These are phyloP conservation scores for Charadrius vociferus DNA, from an alignment of 2,113 vertebrate species.

Conservation along the genomic window DNA sequence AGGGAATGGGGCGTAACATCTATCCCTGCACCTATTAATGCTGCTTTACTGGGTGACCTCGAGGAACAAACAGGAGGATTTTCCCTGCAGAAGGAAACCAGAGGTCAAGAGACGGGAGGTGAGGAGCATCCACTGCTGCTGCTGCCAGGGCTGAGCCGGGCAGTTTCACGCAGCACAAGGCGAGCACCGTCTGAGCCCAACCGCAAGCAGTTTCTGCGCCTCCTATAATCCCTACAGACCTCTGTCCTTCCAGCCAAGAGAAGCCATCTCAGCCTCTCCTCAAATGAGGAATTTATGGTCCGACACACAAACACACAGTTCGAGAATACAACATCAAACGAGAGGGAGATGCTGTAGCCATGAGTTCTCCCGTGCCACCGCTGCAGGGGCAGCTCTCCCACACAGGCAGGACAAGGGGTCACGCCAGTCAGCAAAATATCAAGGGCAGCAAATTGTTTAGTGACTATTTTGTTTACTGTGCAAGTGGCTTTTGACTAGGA, in stretches of 20 bases:
- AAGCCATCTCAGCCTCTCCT: not conserved
- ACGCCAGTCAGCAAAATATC: not conserved
- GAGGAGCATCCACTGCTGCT: not conserved
- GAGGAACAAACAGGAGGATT: not conserved
- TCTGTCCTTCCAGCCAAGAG: not conserved
- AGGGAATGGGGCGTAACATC: accelerated
- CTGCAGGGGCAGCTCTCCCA: not conserved
- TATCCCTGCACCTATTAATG: not conserved
- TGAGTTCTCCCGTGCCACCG: accelerated
- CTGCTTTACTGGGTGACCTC: not conserved
- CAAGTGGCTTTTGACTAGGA: not conserved
- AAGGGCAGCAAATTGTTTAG: conserved; percentile 42
- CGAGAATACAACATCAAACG: accelerated
- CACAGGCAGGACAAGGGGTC: not conserved
- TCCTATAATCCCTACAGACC: not conserved
- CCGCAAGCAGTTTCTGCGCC: not conserved
- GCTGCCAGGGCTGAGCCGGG: not conserved
- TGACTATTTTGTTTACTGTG: conserved; percentile 15
- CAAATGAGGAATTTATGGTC: not conserved
- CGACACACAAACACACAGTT: not conserved
- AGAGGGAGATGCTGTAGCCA: not conserved
- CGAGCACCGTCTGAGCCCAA: not conserved
- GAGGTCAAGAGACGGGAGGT: not conserved
- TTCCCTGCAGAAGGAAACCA: not conserved
- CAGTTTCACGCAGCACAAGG: not conserved